Evolutionary conservation across 2,888 invertebrate species (phyloP).

Genomic region (Pseudococcus longispinus): DNA sequence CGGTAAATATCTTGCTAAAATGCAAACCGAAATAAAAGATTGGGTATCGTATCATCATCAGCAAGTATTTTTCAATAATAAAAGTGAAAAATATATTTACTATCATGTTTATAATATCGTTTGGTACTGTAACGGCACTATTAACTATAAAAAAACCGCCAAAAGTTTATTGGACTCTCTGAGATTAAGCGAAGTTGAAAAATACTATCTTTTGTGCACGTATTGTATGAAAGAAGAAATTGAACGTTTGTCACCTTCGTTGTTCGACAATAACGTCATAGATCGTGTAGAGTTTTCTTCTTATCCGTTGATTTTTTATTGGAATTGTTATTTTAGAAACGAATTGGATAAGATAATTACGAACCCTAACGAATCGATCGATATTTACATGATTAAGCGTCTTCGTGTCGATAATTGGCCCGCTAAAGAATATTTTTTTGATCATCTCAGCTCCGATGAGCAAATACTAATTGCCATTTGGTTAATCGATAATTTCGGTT

Average conservation of each 20-base stretch:
- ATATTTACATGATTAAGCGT: neutral
- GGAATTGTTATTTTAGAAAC: neutral
- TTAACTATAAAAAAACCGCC: neutral
- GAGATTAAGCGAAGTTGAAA: neutral
- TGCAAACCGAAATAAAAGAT: neutral
- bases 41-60: neutral
- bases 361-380: neutral
- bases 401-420: neutral
- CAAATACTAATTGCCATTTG: neutral
- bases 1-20: neutral
- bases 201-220: neutral
- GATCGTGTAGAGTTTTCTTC: neutral
- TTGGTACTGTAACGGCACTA: neutral
- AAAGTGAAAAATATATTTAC: neutral
- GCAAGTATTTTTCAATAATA: neutral
- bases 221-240: neutral
- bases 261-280: neutral
- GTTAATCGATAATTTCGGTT: neutral
- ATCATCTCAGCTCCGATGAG: neutral
- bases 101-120: neutral
- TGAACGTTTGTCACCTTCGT: neutral
- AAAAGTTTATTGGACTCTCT: neutral
- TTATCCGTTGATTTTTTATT: neutral
- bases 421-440: neutral
- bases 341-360: neutral